These are phyloP conservation scores for Thymallus thymallus DNA, from an alignment of 2,113 vertebrate species.

Conservation along the genomic window DNA sequence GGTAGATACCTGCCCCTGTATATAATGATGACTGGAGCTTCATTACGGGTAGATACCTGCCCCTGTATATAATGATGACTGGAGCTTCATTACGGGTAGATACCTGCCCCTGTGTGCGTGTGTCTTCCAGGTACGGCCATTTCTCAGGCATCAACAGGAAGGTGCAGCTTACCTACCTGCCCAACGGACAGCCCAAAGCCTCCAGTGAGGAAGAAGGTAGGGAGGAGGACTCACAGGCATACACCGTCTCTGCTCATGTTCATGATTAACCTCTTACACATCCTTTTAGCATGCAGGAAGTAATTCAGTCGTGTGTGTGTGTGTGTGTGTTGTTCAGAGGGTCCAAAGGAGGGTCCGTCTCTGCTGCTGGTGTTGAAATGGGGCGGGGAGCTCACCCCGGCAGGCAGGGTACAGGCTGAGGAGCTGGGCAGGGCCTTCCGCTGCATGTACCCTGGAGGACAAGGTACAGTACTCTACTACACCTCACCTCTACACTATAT, in stretches of 20 bases:
- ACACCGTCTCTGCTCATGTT: neutral
- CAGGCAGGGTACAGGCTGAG: conserved; percentile 93
- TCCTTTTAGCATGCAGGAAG: too few species aligned
- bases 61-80: too few species aligned
- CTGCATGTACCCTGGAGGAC: conserved; percentile 98
- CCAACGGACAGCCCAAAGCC: conserved; percentile 87
- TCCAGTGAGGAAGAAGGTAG: conserved; percentile 94
- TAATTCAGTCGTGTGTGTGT: neutral
- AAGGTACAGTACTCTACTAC: conserved; percentile 77
- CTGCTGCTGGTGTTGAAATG: conserved; percentile 92
- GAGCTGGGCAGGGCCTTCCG: conserved; percentile 94
- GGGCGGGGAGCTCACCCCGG: conserved; percentile 94
- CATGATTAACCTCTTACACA: too few species aligned
- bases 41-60: too few species aligned
- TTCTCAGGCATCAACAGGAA: conserved; percentile 99
- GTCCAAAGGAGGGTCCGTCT: conserved; percentile 78
- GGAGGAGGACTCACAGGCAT: neutral
- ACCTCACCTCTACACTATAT: too few species aligned
- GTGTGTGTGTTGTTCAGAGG: conserved; percentile 73
- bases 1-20: too few species aligned
- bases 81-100: too few species aligned
- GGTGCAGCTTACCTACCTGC: conserved; percentile 93
- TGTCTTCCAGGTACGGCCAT: conserved; percentile 88
- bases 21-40: too few species aligned
- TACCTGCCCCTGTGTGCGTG: too few species aligned